A percentile compares a stretch with the other conserved stretches of the same genome.
phyloP scores from a whole-genome alignment of 1,140 invertebrate species.

The Megathymus violae region DNA sequence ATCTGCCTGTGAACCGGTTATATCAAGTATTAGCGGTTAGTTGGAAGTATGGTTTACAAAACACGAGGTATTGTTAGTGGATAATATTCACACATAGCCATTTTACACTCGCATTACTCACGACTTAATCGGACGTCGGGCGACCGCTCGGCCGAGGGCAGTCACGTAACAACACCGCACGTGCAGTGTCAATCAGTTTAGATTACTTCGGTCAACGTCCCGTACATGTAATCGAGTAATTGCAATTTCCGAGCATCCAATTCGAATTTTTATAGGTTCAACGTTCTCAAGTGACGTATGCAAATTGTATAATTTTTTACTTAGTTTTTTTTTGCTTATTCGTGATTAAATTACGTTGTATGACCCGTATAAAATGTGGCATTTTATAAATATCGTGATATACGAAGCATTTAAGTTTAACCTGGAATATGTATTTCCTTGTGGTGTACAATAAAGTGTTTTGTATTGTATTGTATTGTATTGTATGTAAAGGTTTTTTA shows the following conservation, averaged over 20 bases:
- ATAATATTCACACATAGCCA: background rate
- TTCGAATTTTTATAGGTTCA: slow-evolving; percentile 46
- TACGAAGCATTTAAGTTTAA: too few species aligned
- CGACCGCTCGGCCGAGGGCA: slow-evolving; percentile 35
- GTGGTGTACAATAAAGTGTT: too few species aligned
- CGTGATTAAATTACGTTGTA: too few species aligned
- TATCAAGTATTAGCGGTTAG: slow-evolving; percentile 39
- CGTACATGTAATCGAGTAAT: too few species aligned
- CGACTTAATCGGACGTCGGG: background rate
- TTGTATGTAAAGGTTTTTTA: too few species aligned
- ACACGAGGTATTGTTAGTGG: slow-evolving; percentile 47
- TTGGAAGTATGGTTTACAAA: slow-evolving; percentile 50
- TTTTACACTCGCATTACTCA: slow-evolving; percentile 30
- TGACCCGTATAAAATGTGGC: too few species aligned
- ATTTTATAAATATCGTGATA: too few species aligned
- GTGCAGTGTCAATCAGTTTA: background rate
- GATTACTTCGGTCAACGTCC: background rate
- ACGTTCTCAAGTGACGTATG: slow-evolving; percentile 50
- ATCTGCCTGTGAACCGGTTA: slow-evolving; percentile 23
- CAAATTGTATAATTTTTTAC: too few species aligned
- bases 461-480: too few species aligned
- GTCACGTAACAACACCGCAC: slow-evolving; percentile 23
- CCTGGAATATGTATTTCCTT: too few species aligned
- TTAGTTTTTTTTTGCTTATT: too few species aligned
- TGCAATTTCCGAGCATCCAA: too few species aligned